A percentile compares a stretch with the other conserved stretches of the same genome.
Evolutionary conservation across 2,888 invertebrate species (phyloP).

Genomic region (Flexamia atlantica): DNA sequence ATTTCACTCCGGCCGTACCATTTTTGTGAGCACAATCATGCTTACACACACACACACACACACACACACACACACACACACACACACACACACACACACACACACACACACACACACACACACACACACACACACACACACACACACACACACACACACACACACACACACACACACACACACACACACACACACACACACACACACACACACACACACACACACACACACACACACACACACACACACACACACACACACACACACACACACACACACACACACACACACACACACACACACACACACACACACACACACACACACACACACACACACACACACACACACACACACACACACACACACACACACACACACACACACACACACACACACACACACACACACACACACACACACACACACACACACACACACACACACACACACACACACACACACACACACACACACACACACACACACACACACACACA

Average conservation of each 20-base stretch:
- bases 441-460: constrained; percentile 40
- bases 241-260: constrained; percentile 52
- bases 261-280: constrained; percentile 52
- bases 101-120: constrained; percentile 52
- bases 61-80: constrained; percentile 52
- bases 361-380: constrained; percentile 52
- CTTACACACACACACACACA: constrained; percentile 52
- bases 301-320: constrained; percentile 52
- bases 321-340: constrained; percentile 52
- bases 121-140: constrained; percentile 52
- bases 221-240: constrained; percentile 52
- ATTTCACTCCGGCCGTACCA: too few relatives aligned
- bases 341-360: constrained; percentile 52
- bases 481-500: constrained; percentile 40
- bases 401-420: constrained; percentile 52
- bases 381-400: constrained; percentile 52
- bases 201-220: constrained; percentile 52
- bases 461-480: constrained; percentile 40
- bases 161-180: constrained; percentile 52
- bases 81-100: constrained; percentile 52
- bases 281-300: constrained; percentile 52
- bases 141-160: constrained; percentile 52
- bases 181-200: constrained; percentile 52
- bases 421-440: constrained; percentile 46
- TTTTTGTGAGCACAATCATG: too few relatives aligned